Conservation (phyloP, 2,888 invertebrate genomes). For the Disparrhopalites patrizii region DNA sequence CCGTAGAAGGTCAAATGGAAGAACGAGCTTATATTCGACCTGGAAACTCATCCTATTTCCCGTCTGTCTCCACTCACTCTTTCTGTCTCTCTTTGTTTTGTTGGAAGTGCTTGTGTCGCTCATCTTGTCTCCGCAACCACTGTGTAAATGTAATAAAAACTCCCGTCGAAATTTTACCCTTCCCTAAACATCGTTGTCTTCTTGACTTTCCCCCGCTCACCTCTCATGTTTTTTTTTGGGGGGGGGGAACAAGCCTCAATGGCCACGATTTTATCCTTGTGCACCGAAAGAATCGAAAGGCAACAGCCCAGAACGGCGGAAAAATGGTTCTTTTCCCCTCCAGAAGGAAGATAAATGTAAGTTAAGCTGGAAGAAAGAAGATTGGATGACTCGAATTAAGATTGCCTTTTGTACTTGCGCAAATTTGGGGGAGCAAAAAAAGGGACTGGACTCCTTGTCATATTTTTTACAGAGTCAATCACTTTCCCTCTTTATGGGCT, state of each 20-base stretch:
- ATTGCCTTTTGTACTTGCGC: no score
- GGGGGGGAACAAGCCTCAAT: conserved; percentile 6
- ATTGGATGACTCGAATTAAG: conserved; percentile 12
- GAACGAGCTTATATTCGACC: no score
- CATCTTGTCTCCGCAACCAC: neutral
- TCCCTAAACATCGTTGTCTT: conserved; percentile 3
- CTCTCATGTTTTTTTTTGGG: no score
- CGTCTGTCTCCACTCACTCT: neutral
- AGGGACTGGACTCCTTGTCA: no score
- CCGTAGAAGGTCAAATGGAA: no score
- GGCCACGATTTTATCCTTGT: neutral
- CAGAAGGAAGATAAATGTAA: conserved; percentile 7
- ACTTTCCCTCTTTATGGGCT: neutral
- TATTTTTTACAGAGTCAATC: no score
- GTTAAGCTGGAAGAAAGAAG: conserved; percentile 4
- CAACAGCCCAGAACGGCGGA: conserved; percentile 2
- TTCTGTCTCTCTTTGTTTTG: neutral
- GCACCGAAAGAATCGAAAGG: no score
- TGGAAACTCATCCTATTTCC: no score
- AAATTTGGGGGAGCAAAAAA: no score
- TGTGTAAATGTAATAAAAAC: conserved; percentile 2
- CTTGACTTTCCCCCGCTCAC: neutral
- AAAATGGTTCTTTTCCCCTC: no score
- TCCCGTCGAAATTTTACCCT: conserved; percentile 4
- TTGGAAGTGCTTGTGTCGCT: neutral